Evolutionary conservation across 2,113 vertebrate genomes (phyloP).

Genomic region (Embiotoca jacksoni): DNA sequence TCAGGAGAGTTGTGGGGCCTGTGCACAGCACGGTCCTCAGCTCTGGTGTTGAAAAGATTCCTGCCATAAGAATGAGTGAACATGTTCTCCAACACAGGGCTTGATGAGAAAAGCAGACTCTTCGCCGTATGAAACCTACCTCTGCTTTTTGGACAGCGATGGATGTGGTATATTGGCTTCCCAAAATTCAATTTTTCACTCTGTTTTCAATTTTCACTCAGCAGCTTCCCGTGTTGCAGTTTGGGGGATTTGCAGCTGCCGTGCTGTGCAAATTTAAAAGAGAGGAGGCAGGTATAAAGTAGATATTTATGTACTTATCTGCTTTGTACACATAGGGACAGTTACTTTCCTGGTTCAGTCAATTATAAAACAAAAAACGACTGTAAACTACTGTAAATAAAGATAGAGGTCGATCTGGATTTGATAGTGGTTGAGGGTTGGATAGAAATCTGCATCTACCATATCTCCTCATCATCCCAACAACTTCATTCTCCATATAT

Average conservation of each 20-base stretch:
- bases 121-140: conserved; percentile 50
- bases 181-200: conserved; percentile 63
- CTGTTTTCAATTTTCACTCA: conserved; percentile 71
- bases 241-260: conserved; percentile 42
- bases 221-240: conserved; percentile 25
- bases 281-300: background rate
- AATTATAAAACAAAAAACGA: background rate
- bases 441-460: background rate
- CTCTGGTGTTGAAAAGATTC: conserved; percentile 68
- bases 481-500: background rate
- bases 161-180: conserved; percentile 62
- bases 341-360: background rate
- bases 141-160: conserved; percentile 39
- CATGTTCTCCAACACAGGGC: conserved; percentile 64
- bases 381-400: background rate
- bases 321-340: background rate
- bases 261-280: conserved; percentile 3
- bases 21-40: conserved; percentile 36
- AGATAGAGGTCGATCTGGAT: background rate
- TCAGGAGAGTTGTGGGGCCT: conserved; percentile 65
- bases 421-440: background rate
- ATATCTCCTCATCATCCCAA: background rate
- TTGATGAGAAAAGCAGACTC: conserved; percentile 76
- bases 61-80: conserved; percentile 68
- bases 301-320: background rate